A percentile compares a stretch with the other conserved stretches of the same genome.
These are phyloP conservation scores for Plebejus melissa DNA, from an alignment of 2,888 invertebrate species.

Conservation along the genomic window DNA sequence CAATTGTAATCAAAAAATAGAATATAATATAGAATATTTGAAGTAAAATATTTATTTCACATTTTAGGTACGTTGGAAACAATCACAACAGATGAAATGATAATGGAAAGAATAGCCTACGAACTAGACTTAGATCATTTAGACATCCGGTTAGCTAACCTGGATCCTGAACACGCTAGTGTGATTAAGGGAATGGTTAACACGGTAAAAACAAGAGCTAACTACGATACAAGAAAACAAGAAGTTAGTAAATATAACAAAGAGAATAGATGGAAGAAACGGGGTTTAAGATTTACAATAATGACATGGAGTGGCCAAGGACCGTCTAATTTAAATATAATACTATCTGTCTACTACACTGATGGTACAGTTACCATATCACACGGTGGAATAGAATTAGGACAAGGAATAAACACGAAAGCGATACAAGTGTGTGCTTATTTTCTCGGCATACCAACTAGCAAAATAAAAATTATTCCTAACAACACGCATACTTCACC, in stretches of 20 bases:
- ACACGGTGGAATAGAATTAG: conserved; percentile 84
- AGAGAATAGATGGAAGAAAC: conserved; percentile 86
- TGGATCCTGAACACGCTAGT: conserved; percentile 57
- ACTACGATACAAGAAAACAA: conserved; percentile 61
- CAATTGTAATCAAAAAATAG: too few relatives aligned
- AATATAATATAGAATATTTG: too few relatives aligned
- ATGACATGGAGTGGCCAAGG: conserved; percentile 78
- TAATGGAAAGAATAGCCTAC: conserved; percentile 81
- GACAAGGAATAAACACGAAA: conserved; percentile 89
- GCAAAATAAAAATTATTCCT: conserved; percentile 79
- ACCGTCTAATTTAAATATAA: conserved; percentile 62
- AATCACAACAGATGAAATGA: conserved; percentile 57
- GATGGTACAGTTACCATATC: conserved; percentile 83
- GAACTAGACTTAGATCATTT: conserved; percentile 71
- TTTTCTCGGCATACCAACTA: conserved; percentile 81
- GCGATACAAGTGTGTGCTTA: conserved; percentile 85
- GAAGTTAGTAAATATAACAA: conserved; percentile 69
- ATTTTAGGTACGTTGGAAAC: conserved; percentile 42
- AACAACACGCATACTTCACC: conserved; percentile 73
- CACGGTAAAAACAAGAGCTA: conserved; percentile 56
- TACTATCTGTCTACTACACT: conserved; percentile 81
- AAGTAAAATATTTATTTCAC: conserved; percentile 35
- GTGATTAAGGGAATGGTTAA: conserved; percentile 58
- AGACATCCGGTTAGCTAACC: conserved; percentile 55
- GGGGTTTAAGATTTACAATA: conserved; percentile 58